phyloP scores from a whole-genome alignment of 2,888 invertebrate genomes.

The Drosophila fungiperda region DNA sequence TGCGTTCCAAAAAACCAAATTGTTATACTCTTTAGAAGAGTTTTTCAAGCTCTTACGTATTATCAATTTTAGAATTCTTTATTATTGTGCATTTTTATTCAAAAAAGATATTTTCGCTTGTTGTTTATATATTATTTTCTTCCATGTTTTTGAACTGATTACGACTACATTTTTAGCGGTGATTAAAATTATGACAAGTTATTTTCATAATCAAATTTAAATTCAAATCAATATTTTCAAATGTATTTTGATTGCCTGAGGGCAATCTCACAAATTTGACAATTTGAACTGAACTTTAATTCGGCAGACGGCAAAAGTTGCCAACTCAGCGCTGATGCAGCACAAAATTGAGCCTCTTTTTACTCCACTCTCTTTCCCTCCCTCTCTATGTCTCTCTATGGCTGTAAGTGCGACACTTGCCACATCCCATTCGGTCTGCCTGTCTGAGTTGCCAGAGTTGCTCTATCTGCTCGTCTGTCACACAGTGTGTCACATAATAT shows the following conservation, averaged over 20 bases:
- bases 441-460: slow-evolving; percentile 19
- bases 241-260: slow-evolving; percentile 3
- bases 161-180: neutral
- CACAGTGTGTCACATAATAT: slow-evolving; percentile 70
- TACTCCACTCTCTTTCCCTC: neutral
- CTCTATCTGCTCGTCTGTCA: slow-evolving; percentile 47
- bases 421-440: neutral
- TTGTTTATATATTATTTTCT: neutral
- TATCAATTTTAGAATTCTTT: neutral
- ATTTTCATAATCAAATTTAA: neutral
- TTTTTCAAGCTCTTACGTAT: neutral
- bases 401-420: neutral
- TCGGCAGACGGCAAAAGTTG: slow-evolving; percentile 43
- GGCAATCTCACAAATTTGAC: slow-evolving; percentile 49
- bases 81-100: neutral
- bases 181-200: no score
- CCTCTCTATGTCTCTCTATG: neutral
- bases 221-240: neutral
- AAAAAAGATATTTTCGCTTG: neutral
- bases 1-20: neutral
- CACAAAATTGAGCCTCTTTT: slow-evolving; percentile 43
- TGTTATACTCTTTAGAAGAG: neutral
- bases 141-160: neutral
- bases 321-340: slow-evolving; percentile 57
- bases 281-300: slow-evolving; percentile 47